A percentile compares a stretch with the other conserved stretches of the same genome.
These are phyloP conservation scores for Ceyx melanurus DNA, from an alignment of 2,113 vertebrate species.

Conservation along the genomic window DNA sequence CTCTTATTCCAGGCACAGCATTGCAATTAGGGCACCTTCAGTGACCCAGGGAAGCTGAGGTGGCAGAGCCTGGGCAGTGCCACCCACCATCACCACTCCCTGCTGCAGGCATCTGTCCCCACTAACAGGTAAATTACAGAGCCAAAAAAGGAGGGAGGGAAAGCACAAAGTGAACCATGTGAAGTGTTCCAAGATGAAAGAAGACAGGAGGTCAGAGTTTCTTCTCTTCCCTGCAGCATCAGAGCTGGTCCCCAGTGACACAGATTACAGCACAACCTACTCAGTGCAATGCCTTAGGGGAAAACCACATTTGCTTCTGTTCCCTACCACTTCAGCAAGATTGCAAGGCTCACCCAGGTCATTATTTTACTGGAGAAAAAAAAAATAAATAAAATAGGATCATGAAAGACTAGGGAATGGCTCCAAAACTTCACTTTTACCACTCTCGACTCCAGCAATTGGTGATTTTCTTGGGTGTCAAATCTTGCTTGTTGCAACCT, in stretches of 20 bases:
- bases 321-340: neutral
- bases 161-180: neutral
- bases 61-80: neutral
- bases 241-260: neutral
- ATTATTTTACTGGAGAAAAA: neutral
- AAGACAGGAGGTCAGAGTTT: neutral
- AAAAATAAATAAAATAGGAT: neutral
- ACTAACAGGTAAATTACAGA: neutral
- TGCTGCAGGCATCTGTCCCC: neutral
- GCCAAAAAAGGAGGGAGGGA: neutral
- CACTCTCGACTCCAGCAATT: neutral
- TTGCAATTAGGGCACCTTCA: neutral
- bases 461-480: neutral
- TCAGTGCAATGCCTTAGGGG: neutral
- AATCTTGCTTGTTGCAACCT: neutral
- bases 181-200: neutral
- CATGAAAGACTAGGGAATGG: neutral
- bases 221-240: neutral
- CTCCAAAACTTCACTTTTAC: neutral
- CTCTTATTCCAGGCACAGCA: neutral
- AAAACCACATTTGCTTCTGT: neutral
- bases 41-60: neutral
- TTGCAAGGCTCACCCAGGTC: neutral
- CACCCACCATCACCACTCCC: fast-evolving
- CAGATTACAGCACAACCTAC: neutral